Evolutionary conservation across 35 echinoderm and acorn worm genomes (phyloP).

Genomic region (Chiridota heheva): DNA sequence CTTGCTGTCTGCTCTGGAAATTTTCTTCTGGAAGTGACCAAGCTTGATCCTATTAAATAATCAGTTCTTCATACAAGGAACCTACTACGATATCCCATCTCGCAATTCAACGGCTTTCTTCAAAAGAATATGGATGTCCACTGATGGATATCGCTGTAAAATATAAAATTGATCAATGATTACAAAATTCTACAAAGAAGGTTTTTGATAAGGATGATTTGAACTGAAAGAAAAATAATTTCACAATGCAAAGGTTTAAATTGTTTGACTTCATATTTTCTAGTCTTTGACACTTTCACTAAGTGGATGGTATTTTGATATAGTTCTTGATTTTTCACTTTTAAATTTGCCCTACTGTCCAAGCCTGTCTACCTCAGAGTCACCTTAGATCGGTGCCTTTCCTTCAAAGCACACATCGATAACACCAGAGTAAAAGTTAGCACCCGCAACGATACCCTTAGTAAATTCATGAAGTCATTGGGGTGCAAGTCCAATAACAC

Average conservation of each 20-base stretch:
- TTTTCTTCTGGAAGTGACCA: too few relatives aligned
- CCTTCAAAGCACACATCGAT: too few relatives aligned
- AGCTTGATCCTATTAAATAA: too few relatives aligned
- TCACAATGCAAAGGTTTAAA: background rate
- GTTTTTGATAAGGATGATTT: background rate
- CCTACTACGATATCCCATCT: slow-evolving; percentile 2
- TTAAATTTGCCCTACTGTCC: too few relatives aligned
- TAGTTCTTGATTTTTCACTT: background rate
- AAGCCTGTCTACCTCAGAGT: too few relatives aligned
- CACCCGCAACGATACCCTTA: too few relatives aligned
- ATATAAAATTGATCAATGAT: background rate
- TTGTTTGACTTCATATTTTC: background rate
- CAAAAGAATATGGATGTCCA: slow-evolving; percentile 60
- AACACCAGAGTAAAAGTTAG: too few relatives aligned
- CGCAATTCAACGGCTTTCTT: slow-evolving; percentile 57
- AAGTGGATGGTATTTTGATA: background rate
- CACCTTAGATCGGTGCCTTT: too few relatives aligned
- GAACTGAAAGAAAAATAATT: background rate
- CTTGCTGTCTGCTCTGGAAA: too few relatives aligned
- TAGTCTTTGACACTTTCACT: background rate
- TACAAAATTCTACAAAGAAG: background rate
- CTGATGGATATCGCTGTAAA: slow-evolving; percentile 67
- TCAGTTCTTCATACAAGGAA: too few relatives aligned
- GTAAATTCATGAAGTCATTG: too few relatives aligned
- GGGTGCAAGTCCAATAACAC: too few relatives aligned